Percentiles rank a stretch among this genome's conserved stretches.
Evolutionary conservation across 2,888 invertebrate genomes (phyloP).

Genomic region (Artemia sinica): DNA sequence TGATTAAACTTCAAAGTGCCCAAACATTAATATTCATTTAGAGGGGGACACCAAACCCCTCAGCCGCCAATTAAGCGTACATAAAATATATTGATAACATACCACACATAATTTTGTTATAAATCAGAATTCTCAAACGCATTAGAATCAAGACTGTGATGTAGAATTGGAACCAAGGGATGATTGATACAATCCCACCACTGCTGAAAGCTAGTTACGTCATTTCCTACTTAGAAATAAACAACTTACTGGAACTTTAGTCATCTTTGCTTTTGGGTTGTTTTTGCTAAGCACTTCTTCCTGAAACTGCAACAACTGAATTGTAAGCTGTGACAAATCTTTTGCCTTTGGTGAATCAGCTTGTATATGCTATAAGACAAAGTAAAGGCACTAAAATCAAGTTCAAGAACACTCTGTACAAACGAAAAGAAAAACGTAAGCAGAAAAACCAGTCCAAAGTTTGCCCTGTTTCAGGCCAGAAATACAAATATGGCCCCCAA

Average conservation of each 20-base stretch:
- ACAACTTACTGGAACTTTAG: slow-evolving; percentile 57
- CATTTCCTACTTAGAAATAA: too few relatives aligned
- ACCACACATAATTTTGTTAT: too few relatives aligned
- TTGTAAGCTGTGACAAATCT: slow-evolving; percentile 59
- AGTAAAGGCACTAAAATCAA: slow-evolving; percentile 23
- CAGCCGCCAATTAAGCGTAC: too few relatives aligned
- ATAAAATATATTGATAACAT: too few relatives aligned
- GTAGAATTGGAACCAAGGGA: too few relatives aligned
- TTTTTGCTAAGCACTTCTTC: slow-evolving; percentile 88
- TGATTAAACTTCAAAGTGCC: too few relatives aligned
- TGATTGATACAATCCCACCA: too few relatives aligned
- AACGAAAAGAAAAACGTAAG: not conserved
- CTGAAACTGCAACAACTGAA: slow-evolving; percentile 85
- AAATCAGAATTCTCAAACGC: too few relatives aligned
- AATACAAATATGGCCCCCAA: not conserved
- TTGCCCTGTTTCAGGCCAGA: not conserved
- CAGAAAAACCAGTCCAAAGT: not conserved
- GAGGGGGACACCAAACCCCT: too few relatives aligned
- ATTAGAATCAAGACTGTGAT: too few relatives aligned
- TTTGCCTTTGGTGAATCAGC: slow-evolving; percentile 90
- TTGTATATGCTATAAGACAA: slow-evolving; percentile 55
- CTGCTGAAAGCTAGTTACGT: too few relatives aligned
- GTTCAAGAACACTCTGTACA: slow-evolving; percentile 4
- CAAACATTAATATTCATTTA: too few relatives aligned
- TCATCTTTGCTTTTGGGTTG: slow-evolving; percentile 67